Percentiles rank a stretch among this genome's conserved stretches.
Evolutionary conservation across 2,888 invertebrate genomes (phyloP).

Genomic region (Spialia ferax): DNA sequence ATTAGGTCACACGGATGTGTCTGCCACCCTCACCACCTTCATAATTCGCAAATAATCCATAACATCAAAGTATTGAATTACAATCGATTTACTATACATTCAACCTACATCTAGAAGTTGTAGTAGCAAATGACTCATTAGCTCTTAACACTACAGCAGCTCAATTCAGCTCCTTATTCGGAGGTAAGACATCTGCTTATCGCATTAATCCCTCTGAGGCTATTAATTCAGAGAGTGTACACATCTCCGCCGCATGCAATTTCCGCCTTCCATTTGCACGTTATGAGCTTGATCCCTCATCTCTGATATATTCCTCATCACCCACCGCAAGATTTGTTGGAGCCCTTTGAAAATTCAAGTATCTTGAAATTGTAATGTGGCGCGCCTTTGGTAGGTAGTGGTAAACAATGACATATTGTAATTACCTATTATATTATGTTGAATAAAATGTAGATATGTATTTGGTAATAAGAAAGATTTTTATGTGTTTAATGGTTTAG

Average conservation of each 20-base stretch:
- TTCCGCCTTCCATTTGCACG: slow-evolving; percentile 35
- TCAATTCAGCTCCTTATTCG: not conserved
- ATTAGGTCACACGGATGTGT: too few relatives aligned
- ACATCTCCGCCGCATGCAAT: slow-evolving; percentile 26
- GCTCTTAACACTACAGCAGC: not conserved
- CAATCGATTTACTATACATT: not conserved
- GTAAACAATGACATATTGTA: not conserved
- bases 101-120: not conserved
- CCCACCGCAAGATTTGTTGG: slow-evolving; percentile 26
- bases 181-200: slow-evolving; percentile 16
- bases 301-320: slow-evolving; percentile 35
- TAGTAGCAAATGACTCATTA: not conserved
- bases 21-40: too few relatives aligned
- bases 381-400: not conserved
- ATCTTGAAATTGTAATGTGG: slow-evolving; percentile 6
- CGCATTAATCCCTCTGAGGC: slow-evolving; percentile 12
- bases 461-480: too few relatives aligned
- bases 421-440: too few relatives aligned
- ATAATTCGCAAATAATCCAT: too few relatives aligned
- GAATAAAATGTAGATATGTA: too few relatives aligned
- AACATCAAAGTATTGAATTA: too few relatives aligned
- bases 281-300: slow-evolving; percentile 35
- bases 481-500: too few relatives aligned
- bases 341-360: slow-evolving; percentile 25
- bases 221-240: slow-evolving; percentile 2